Evolutionary conservation across 2,888 invertebrate genomes (phyloP).

Genomic region (Zootermopsis nevadensis): DNA sequence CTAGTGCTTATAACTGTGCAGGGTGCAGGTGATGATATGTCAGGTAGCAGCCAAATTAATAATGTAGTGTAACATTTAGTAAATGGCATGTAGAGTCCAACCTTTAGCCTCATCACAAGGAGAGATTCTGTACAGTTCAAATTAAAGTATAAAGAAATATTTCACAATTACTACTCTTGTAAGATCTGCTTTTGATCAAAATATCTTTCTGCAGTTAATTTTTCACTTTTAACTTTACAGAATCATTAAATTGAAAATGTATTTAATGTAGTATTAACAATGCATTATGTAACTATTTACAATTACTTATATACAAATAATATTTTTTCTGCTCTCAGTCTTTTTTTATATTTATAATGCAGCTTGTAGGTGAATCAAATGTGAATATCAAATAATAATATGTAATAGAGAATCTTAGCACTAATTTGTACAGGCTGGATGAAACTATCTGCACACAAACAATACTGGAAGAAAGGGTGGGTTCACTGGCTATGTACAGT

Average conservation of each 20-base stretch:
- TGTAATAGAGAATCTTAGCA: slow-evolving; percentile 50
- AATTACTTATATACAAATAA: slow-evolving; percentile 53
- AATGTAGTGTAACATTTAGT: slow-evolving; percentile 17
- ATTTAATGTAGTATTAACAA: slow-evolving; percentile 54
- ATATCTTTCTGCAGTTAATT: neutral
- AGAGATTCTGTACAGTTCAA: neutral
- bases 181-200: neutral
- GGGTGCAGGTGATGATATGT: neutral
- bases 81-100: slow-evolving; percentile 24
- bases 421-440: slow-evolving; percentile 54
- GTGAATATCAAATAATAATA: slow-evolving; percentile 38
- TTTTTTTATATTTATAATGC: slow-evolving; percentile 52
- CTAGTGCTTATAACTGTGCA: neutral
- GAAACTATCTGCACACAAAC: slow-evolving; percentile 52
- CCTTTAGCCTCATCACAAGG: neutral
- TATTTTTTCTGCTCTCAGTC: slow-evolving; percentile 52
- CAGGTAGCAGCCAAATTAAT: slow-evolving; percentile 15
- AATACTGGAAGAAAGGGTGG: slow-evolving; percentile 53
- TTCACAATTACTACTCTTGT: neutral
- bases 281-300: slow-evolving; percentile 52
- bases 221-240: slow-evolving; percentile 29
- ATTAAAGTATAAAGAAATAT: neutral
- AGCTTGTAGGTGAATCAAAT: slow-evolving; percentile 49
- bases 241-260: slow-evolving; percentile 50
- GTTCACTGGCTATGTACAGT: slow-evolving; percentile 48